A percentile compares a stretch with the other conserved stretches of the same genome.
These are phyloP conservation scores for Cryptoleucopteryx plumbea DNA, from an alignment of 2,113 vertebrate genomes.

Conservation along the genomic window DNA sequence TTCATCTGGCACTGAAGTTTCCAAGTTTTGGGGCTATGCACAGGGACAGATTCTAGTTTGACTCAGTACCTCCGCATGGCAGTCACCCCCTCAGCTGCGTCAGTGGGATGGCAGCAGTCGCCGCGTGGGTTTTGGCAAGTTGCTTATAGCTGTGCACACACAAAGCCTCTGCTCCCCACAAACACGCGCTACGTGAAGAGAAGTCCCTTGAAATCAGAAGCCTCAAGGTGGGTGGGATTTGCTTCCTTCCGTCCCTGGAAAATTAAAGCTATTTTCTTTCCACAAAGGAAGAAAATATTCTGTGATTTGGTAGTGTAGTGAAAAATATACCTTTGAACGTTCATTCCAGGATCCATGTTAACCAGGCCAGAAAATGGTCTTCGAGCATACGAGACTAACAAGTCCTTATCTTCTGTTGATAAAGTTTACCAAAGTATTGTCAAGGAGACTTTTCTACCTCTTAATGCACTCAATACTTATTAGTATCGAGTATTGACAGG, in stretches of 20 bases:
- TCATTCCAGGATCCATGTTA: neutral
- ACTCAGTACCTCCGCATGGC: neutral
- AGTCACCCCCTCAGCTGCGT: neutral
- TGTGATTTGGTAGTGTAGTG: neutral
- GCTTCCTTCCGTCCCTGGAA: neutral
- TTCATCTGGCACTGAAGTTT: neutral
- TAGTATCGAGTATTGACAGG: neutral
- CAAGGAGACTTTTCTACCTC: neutral
- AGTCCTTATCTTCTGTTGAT: neutral
- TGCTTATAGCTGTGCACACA: neutral
- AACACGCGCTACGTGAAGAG: neutral
- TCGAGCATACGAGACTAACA: neutral
- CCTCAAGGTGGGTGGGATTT: neutral
- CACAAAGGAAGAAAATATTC: neutral
- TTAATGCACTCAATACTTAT: neutral
- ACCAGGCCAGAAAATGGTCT: neutral
- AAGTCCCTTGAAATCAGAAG: conserved; percentile 16
- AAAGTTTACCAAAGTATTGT: neutral
- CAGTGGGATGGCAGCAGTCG: neutral
- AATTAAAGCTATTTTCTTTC: neutral
- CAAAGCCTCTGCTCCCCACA: neutral
- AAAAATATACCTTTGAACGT: neutral
- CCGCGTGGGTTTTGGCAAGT: neutral
- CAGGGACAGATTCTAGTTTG: neutral
- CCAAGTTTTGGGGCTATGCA: neutral